Percentiles rank a stretch among this genome's conserved stretches.
These are phyloP conservation scores for Sycophila texana DNA, from an alignment of 2,888 invertebrate genomes.

Conservation along the genomic window DNA sequence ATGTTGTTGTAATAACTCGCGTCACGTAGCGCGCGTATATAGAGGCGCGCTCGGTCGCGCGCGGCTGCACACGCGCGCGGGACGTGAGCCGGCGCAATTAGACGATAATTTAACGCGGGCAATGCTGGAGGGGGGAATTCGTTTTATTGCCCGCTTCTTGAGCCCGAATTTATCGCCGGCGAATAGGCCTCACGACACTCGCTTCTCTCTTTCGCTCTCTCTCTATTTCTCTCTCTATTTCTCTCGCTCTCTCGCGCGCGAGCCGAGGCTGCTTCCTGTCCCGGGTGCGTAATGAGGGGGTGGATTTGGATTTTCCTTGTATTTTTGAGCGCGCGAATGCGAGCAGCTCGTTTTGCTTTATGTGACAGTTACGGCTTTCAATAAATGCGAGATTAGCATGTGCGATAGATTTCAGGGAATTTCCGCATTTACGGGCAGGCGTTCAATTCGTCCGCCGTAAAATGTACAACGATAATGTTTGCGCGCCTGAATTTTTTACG, in stretches of 20 bases:
- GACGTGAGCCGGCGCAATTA: constrained; percentile 42
- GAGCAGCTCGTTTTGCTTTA: not conserved
- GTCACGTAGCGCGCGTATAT: constrained; percentile 35
- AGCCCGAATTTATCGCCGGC: constrained; percentile 25
- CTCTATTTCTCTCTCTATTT: not conserved
- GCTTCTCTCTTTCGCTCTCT: not conserved
- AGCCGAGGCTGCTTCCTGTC: no score
- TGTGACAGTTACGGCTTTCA: constrained; percentile 11
- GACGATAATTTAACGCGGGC: constrained; percentile 41
- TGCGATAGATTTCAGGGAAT: not conserved
- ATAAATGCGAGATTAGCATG: constrained; percentile 1
- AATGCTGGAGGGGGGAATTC: not conserved
- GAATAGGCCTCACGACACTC: not conserved
- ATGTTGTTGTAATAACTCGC: constrained; percentile 52
- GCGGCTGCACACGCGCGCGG: not conserved
- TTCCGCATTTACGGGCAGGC: no score
- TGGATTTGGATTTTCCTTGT: no score
- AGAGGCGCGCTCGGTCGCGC: not conserved
- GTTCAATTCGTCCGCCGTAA: no score
- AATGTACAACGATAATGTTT: no score
- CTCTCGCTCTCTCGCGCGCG: not conserved
- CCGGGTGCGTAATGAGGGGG: no score
- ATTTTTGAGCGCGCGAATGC: no score
- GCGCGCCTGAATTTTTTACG: no score
- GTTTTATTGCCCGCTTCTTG: constrained; percentile 42